These are phyloP conservation scores for Leucopsar rothschildi DNA, from an alignment of 2,113 vertebrate genomes.

Conservation along the genomic window DNA sequence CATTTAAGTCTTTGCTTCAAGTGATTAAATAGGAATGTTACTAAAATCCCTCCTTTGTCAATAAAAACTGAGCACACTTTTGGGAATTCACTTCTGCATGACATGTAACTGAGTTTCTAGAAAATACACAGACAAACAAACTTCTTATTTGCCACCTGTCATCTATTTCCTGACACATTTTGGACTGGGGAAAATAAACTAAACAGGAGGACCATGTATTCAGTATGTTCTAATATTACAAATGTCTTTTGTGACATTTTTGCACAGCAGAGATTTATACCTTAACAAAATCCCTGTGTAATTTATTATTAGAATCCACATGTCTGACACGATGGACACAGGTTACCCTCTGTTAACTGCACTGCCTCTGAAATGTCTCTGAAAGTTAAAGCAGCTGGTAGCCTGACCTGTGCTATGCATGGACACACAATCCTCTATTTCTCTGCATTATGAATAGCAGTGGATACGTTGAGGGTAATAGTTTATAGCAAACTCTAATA, in stretches of 20 bases:
- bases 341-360: neutral
- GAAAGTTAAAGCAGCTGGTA: neutral
- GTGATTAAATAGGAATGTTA: neutral
- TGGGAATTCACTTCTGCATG: neutral
- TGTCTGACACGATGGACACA: neutral
- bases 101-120: neutral
- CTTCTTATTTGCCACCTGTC: neutral
- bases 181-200: neutral
- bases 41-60: neutral
- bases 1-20: neutral
- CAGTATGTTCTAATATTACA: neutral
- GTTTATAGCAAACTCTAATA: neutral
- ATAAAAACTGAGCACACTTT: neutral
- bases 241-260: neutral
- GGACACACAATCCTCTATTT: neutral
- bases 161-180: neutral
- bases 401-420: neutral
- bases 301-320: neutral
- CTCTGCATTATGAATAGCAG: neutral
- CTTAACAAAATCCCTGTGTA: accelerated
- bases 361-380: neutral
- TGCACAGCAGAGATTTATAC: neutral
- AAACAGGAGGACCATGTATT: neutral
- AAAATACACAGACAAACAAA: neutral
- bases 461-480: neutral